Base-by-base conservation (phyloP, 2,888 invertebrate genomes). In the Ophion slaviceki region DNA sequence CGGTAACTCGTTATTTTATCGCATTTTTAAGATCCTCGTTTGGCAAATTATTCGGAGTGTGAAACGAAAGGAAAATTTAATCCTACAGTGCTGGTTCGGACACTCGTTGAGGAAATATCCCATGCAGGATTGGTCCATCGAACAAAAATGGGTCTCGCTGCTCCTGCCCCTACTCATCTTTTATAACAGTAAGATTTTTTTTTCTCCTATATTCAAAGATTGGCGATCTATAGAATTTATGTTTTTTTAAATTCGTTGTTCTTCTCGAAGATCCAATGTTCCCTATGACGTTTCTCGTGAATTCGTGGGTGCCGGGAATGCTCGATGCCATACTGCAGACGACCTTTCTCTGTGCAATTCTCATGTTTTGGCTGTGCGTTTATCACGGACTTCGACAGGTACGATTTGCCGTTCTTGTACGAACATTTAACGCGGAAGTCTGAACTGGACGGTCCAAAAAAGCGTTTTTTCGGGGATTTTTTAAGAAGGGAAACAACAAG, bases 301-400 rank as follows among this genome's bases (percentile, higher is more conserved):
- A 98, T 91, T 97, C 98, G 20, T 97, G 98, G 96, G 95, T 98
- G 82, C 98, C 99, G 0, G 98, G 98, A n/a, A 96, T 99, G 95
- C 92, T 99, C 89, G 99, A 99, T 94, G 97, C 98, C 0, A 92
- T 98, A 67, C 96, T 98, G 89, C 99, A 99, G 94, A 97, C 98
- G 0, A 96, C 97, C 1, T 99, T 99, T 94, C 95, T 99, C 0
- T 97, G 97, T 88, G 96, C 97, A 6, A 95, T 99, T 82, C 95
- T 99, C 88, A 95, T 99, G 91, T 99, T 99, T 91, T 99, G 99
- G 99, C 95, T 99, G 20, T 98, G 98, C 89, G 96, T 98, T 88
- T 99, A 99, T 94, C 99, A 99, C 93, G 99, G 99, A 2, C 95
- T 99, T 57, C 95, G 99, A 92, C 98, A 98, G 96, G 98, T 97